A percentile compares a stretch with the other conserved stretches of the same genome.
Conservation (phyloP, 2,797 vertebrate species). For the Neosilurus mollespiculum region DNA sequence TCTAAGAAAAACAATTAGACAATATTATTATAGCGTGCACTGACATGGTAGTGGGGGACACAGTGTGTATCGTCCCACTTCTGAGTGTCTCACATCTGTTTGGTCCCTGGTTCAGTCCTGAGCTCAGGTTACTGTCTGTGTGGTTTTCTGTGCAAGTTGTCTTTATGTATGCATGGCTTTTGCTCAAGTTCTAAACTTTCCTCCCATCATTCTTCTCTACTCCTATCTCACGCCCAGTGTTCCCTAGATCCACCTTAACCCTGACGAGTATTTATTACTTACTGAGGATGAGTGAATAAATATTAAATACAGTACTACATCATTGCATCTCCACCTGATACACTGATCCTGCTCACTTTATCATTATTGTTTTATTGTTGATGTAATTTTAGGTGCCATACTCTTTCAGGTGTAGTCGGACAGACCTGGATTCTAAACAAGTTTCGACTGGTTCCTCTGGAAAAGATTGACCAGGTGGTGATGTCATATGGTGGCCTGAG, state of each 20-base stretch:
- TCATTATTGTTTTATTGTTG: neutral
- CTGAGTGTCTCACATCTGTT: no score
- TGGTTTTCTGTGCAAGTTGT: neutral
- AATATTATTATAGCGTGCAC: no score
- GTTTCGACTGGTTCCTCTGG: slow-evolving; percentile 89
- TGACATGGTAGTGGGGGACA: neutral
- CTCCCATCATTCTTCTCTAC: neutral
- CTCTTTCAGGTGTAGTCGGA: slow-evolving; percentile 82
- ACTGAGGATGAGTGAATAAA: neutral
- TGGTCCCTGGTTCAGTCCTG: neutral
- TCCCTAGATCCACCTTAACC: neutral
- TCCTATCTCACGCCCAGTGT: neutral
- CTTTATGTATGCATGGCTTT: neutral
- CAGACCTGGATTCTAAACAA: slow-evolving; percentile 91
- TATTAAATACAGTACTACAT: neutral
- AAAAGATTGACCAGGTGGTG: slow-evolving; percentile 94
- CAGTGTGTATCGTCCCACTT: no score
- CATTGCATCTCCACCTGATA: neutral
- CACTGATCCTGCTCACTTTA: neutral
- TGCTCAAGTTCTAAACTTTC: neutral
- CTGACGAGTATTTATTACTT: neutral
- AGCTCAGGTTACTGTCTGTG: neutral
- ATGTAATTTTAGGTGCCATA: neutral
- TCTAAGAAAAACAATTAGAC: neutral
- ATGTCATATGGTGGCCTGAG: slow-evolving; percentile 95